A percentile compares a stretch with the other conserved stretches of the same genome.
Evolutionary conservation across 2,113 vertebrate genomes (phyloP).

Genomic region (Chlorodrepanis virens): DNA sequence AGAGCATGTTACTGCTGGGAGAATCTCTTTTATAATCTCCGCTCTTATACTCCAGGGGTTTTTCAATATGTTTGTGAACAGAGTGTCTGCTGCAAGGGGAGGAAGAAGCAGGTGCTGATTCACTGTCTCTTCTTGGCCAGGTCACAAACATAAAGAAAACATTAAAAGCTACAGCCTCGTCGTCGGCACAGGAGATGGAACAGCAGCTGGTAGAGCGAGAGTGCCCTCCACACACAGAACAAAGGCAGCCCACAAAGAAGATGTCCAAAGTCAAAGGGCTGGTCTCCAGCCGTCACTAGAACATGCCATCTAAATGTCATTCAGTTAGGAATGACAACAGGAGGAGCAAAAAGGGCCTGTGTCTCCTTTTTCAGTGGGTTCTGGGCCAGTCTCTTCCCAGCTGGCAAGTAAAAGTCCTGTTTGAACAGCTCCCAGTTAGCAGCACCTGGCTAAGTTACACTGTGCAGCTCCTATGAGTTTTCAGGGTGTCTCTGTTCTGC

Average conservation of each 20-base stretch:
- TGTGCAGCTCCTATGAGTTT: conserved; percentile 5
- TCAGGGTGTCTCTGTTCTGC: conserved; percentile 8
- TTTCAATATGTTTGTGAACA: background rate
- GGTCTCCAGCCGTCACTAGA: conserved; percentile 84
- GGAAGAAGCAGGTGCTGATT: conserved; percentile 67
- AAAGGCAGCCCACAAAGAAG: conserved; percentile 83
- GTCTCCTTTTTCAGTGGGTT: conserved; percentile 69
- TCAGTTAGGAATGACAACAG: conserved; percentile 53
- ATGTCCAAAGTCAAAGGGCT: conserved; percentile 87
- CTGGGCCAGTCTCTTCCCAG: conserved; percentile 60
- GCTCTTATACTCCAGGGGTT: background rate
- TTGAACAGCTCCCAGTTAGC: conserved; percentile 30
- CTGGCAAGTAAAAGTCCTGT: conserved; percentile 24
- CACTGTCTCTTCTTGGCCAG: conserved; percentile 62
- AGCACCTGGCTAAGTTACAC: conserved; percentile 46
- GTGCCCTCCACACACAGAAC: conserved; percentile 75
- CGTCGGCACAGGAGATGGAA: conserved; percentile 78
- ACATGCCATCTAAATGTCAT: conserved; percentile 60
- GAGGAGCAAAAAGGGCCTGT: conserved; percentile 47
- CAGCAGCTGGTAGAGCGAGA: conserved; percentile 78
- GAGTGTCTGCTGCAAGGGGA: conserved; percentile 49
- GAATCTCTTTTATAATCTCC: background rate
- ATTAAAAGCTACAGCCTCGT: conserved; percentile 75
- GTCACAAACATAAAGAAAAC: conserved; percentile 83
- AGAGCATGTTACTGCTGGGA: background rate